phyloP scores from a whole-genome alignment of 1,140 invertebrate genomes.

The Stenopsyche tienmushanensis region DNA sequence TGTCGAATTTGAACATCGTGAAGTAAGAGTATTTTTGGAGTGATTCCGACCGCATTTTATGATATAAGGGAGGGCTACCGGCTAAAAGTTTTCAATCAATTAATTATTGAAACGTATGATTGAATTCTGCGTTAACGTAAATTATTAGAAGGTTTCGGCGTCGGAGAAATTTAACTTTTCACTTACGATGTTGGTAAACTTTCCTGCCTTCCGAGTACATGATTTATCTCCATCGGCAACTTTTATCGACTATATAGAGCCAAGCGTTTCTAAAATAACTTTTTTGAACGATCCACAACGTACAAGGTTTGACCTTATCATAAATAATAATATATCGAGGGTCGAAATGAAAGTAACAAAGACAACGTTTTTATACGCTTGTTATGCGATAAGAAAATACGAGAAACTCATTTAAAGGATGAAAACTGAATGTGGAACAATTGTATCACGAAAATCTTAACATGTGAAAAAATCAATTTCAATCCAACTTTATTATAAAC shows the following conservation, averaged over 20 bases:
- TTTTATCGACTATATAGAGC: constrained; percentile 28
- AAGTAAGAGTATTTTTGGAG: too few species aligned
- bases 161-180: constrained; percentile 34
- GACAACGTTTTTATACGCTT: not conserved
- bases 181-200: constrained; percentile 32
- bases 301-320: not conserved
- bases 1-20: too few species aligned
- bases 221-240: constrained; percentile 32
- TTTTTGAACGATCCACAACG: not conserved
- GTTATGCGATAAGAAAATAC: too few species aligned
- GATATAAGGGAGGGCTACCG: too few species aligned
- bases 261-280: not conserved
- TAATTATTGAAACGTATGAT: constrained; percentile 20
- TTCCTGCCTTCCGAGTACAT: constrained; percentile 12
- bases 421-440: too few species aligned
- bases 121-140: constrained; percentile 33
- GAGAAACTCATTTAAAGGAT: too few species aligned
- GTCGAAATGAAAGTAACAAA: not conserved
- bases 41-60: too few species aligned
- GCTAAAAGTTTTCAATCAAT: not conserved
- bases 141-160: constrained; percentile 12
- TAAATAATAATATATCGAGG: not conserved
- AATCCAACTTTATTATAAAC: too few species aligned
- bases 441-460: too few species aligned
- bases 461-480: too few species aligned